A percentile compares a stretch with the other conserved stretches of the same genome.
These are phyloP conservation scores for Diplogasteroides magnus DNA, from an alignment of 1,140 invertebrate species.

Conservation along the genomic window DNA sequence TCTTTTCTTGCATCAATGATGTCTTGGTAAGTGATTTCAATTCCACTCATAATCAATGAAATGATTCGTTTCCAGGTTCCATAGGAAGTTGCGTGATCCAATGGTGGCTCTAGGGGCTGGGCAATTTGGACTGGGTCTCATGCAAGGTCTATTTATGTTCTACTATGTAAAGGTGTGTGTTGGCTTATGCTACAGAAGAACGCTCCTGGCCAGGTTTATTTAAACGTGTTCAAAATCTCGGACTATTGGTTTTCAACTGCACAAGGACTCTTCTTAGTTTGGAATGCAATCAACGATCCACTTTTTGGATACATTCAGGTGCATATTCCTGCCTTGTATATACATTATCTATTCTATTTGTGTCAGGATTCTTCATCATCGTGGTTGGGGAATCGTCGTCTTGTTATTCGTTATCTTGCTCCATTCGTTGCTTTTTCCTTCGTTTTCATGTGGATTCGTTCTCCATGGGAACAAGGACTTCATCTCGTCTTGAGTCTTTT, in stretches of 20 bases:
- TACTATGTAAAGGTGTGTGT: conserved; percentile 42
- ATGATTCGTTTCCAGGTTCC: too few species aligned
- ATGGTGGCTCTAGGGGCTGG: not conserved
- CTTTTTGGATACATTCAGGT: conserved; percentile 58
- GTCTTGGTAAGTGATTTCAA: too few species aligned
- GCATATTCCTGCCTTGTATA: too few species aligned
- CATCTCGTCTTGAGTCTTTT: conserved; percentile 57
- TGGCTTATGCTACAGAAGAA: not conserved
- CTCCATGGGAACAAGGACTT: conserved; percentile 44
- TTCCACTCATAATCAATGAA: too few species aligned
- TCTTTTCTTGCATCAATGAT: too few species aligned
- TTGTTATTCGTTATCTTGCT: conserved; percentile 56
- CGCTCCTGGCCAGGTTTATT: conserved; percentile 51
- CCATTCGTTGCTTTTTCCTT: conserved; percentile 57
- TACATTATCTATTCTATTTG: too few species aligned
- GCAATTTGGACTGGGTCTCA: conserved; percentile 18
- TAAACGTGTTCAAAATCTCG: conserved; percentile 57
- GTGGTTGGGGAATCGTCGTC: conserved; percentile 55
- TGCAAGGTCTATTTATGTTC: conserved; percentile 47
- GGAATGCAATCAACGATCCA: conserved; percentile 60
- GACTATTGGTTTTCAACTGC: conserved; percentile 58
- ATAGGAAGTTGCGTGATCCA: not conserved
- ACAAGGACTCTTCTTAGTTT: conserved; percentile 57
- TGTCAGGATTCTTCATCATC: conserved; percentile 34
- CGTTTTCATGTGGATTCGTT: conserved; percentile 58